phyloP scores from a whole-genome alignment of 2,113 vertebrate genomes.

The Corythoichthys intestinalis region DNA sequence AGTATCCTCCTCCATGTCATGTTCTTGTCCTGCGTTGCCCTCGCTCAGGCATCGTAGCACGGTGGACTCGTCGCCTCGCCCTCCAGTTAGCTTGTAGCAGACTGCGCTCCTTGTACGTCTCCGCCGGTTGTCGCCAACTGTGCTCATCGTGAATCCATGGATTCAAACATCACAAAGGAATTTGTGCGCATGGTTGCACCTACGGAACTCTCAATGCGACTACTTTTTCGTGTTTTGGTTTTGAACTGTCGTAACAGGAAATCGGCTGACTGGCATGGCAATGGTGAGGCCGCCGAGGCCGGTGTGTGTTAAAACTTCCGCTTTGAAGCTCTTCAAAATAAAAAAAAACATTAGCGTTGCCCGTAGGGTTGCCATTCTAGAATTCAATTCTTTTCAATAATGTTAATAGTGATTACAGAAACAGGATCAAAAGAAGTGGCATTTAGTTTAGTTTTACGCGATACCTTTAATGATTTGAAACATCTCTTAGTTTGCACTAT shows the following conservation, averaged over 20 bases:
- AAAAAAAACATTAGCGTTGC: not conserved
- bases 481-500: no score
- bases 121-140: slow-evolving; percentile 28
- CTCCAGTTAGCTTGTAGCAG: slow-evolving; percentile 23
- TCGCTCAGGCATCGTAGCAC: slow-evolving; percentile 58
- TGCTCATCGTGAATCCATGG: slow-evolving; percentile 40
- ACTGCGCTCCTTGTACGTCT: slow-evolving; percentile 47
- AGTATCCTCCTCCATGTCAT: slow-evolving; percentile 49
- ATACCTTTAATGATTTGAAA: no score
- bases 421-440: no score
- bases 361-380: not conserved
- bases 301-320: not conserved
- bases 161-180: not conserved
- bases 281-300: not conserved
- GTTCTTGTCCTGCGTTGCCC: slow-evolving; percentile 51
- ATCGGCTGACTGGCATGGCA: not conserved
- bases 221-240: not conserved
- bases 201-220: rapidly evolving
- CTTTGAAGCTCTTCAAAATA: not conserved
- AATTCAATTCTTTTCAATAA: no score
- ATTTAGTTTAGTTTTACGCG: no score
- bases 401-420: no score
- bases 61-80: slow-evolving; percentile 16
- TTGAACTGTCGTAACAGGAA: not conserved
- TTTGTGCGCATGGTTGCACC: slow-evolving; percentile 3